phyloP scores from a whole-genome alignment of 2,888 invertebrate genomes.

The Acrobasis suavella region DNA sequence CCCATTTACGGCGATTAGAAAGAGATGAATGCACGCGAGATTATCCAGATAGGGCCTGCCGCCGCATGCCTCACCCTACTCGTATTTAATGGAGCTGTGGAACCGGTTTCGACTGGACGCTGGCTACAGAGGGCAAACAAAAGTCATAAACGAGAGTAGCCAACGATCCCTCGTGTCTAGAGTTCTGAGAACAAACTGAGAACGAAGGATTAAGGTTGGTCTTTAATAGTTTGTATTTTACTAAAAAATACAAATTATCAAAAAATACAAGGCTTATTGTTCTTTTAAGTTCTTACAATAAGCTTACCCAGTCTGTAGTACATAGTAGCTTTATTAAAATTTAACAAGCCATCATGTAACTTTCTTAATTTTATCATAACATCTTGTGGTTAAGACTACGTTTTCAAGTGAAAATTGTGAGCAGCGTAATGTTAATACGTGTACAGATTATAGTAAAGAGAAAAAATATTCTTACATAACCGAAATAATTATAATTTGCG shows the following conservation, averaged over 20 bases:
- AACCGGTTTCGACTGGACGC: conserved; percentile 57
- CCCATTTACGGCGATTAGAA: conserved; percentile 66
- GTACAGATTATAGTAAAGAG: conserved; percentile 1
- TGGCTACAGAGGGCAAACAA: conserved; percentile 65
- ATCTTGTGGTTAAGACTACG: background rate
- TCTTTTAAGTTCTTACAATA: too few species aligned
- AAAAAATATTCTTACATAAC: conserved; percentile 12
- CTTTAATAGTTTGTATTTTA: background rate
- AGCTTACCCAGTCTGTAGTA: background rate
- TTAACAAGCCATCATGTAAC: background rate
- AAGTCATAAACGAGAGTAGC: conserved; percentile 67
- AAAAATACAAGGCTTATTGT: too few species aligned
- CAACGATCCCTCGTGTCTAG: background rate
- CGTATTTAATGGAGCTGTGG: conserved; percentile 54
- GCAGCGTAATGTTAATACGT: conserved; percentile 5
- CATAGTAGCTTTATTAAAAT: background rate
- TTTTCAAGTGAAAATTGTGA: conserved; percentile 1
- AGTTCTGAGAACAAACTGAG: conserved; percentile 13
- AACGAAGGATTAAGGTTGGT: background rate
- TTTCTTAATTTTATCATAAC: background rate
- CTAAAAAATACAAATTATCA: too few species aligned
- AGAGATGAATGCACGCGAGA: conserved; percentile 65
- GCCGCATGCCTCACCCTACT: conserved; percentile 49
- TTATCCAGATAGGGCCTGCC: conserved; percentile 58
- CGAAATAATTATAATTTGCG: conserved; percentile 13